These are phyloP conservation scores for Triops cancriformis DNA, from an alignment of 1,140 invertebrate genomes.

Conservation along the genomic window DNA sequence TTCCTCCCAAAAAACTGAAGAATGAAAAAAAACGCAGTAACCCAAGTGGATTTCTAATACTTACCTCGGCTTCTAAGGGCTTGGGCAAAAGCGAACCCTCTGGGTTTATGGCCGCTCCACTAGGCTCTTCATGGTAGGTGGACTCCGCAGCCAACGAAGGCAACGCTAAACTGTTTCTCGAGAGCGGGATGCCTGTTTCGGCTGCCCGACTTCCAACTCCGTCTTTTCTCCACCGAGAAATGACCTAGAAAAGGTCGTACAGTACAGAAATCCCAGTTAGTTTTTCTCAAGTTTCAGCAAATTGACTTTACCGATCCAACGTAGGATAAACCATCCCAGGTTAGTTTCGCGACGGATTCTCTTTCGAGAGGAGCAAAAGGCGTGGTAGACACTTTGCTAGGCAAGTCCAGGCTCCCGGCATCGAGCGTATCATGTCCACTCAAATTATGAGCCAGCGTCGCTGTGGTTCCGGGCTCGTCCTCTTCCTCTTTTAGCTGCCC, in stretches of 20 bases:
- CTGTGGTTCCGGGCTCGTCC: not conserved
- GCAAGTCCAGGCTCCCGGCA: not conserved
- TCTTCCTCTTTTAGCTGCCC: conserved; percentile 21
- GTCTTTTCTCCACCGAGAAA: not conserved
- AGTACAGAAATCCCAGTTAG: not conserved
- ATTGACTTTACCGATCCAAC: conserved; percentile 53
- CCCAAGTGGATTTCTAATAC: not conserved
- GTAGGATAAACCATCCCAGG: conserved; percentile 55
- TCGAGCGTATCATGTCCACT: not conserved
- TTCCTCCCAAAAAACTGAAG: not conserved
- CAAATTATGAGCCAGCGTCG: not conserved
- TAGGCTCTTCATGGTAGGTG: not conserved
- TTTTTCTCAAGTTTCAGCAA: no score
- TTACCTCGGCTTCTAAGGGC: not conserved
- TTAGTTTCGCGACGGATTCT: conserved; percentile 59
- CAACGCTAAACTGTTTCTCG: not conserved
- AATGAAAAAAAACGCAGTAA: not conserved
- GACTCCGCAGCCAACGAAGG: not conserved
- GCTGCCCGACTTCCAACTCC: not conserved
- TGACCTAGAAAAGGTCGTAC: not conserved
- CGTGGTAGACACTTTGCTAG: not conserved
- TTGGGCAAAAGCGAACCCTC: not conserved
- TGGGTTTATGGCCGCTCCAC: not conserved
- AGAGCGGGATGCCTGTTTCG: not conserved
- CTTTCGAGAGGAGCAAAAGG: conserved; percentile 39